These are phyloP conservation scores for Metopia argyrocephala DNA, from an alignment of 2,888 invertebrate genomes.

Conservation along the genomic window DNA sequence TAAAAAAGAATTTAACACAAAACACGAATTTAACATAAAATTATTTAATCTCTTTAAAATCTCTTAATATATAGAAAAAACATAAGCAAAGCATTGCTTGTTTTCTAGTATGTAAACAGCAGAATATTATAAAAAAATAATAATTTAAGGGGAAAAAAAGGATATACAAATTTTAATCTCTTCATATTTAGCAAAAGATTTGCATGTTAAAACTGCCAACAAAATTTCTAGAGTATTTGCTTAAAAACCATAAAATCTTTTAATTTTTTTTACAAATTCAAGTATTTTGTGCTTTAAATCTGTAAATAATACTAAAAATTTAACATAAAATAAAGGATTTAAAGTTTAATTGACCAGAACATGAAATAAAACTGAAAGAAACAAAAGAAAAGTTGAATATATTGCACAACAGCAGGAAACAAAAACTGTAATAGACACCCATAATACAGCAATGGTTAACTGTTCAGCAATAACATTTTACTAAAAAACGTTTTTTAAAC, in stretches of 20 bases:
- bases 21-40: no score
- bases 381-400: neutral
- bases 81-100: no score
- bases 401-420: neutral
- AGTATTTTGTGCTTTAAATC: conserved; percentile 53
- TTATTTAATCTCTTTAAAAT: no score
- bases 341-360: conserved; percentile 63
- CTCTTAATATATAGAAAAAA: no score
- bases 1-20: no score
- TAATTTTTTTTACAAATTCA: conserved; percentile 15
- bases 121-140: no score
- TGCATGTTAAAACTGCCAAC: neutral
- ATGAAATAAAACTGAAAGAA: conserved; percentile 10
- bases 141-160: neutral
- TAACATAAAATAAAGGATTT: conserved; percentile 52
- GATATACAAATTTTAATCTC: neutral
- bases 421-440: no score
- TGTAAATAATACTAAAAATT: conserved; percentile 60
- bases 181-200: neutral
- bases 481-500: no score
- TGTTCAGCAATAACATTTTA: no score
- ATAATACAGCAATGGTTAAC: no score
- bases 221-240: neutral
- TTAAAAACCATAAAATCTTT: neutral
- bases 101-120: no score